Base-by-base conservation (phyloP, 2,113 vertebrate genomes). In the Aptenodytes patagonicus region DNA sequence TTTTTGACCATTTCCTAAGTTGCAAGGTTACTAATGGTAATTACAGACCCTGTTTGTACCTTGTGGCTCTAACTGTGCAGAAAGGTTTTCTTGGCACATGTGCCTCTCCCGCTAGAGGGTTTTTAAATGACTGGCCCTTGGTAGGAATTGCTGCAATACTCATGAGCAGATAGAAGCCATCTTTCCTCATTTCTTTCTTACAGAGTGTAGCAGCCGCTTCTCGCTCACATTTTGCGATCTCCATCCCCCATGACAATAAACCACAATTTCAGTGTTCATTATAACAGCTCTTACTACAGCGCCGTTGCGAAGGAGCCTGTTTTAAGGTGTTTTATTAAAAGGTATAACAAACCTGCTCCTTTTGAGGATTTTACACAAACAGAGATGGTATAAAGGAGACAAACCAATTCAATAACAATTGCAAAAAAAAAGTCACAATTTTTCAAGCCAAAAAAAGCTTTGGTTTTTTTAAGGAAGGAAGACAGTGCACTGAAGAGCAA, bases 1-100 rank as follows among this genome's bases (percentile, higher is more conserved):
- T 89, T 97, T 96, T 97, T 94, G 76, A 66, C 83, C 81, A 18
- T 91, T 97, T 95, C 92, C 78, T 79, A 97, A 87, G 69, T 73
- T 95, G 86, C n/a, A 14, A 72, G 87, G 93, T 95, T 97, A 88
- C 89, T 96, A 84, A 77, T 95, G 69, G 86, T 96, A 96, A 96
- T 96, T 97, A 96, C 96, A 97, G 93, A 94, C 75, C 65, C n/a
- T 19, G 5, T 65, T 94, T 94, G 78, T 94, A 92, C 88, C 89
- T 89, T 34, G 38, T 71, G 87, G 69, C 54, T 94, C 73, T 80
- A 76, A 83, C 83, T 49, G 60, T 49, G 83, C 38, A 54, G 42
- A 87, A 70, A 62, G 83, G 69, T 79, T 95, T 93, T 87, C 72
- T 91, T 78, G 55, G 93, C 95, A 57, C 22, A 0, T 16, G 16